Conservation (phyloP, 2,113 vertebrate genomes). For the Plecotus auritus region DNA sequence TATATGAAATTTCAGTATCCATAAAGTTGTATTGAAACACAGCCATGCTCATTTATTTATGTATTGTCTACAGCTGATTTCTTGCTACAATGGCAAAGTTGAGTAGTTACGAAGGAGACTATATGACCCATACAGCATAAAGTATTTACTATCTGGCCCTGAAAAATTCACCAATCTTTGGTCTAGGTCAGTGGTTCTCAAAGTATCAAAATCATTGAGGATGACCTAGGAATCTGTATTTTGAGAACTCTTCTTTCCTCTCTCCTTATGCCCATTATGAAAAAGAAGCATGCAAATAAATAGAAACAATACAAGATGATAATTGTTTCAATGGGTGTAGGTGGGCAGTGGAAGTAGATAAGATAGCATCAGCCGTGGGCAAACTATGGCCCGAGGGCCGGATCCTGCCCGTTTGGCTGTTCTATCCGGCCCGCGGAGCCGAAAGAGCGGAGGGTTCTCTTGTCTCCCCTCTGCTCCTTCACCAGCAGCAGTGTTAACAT, state of each 20-base stretch:
- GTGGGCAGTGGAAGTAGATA: not conserved
- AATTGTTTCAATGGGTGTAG: not conserved
- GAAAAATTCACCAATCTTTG: not conserved
- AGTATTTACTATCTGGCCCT: not conserved
- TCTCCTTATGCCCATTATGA: not conserved
- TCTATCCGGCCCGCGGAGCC: too few species aligned
- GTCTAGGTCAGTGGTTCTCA: not conserved
- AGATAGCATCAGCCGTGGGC: too few species aligned
- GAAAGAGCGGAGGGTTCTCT: too few species aligned
- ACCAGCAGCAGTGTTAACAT: too few species aligned
- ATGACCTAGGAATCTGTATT: not conserved
- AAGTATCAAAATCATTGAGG: not conserved
- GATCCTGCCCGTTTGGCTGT: too few species aligned
- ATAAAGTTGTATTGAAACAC: not conserved
- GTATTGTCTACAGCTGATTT: not conserved
- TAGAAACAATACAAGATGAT: not conserved
- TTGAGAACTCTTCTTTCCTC: not conserved
- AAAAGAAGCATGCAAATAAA: not conserved
- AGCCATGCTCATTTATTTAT: not conserved
- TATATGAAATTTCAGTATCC: not conserved
- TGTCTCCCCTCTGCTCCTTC: too few species aligned
- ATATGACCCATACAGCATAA: not conserved
- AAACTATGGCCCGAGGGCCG: too few species aligned
- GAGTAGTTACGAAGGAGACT: not conserved
- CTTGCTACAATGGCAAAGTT: not conserved